Evolutionary conservation across 2,113 vertebrate genomes (phyloP).

Genomic region (Menidia beryllina): DNA sequence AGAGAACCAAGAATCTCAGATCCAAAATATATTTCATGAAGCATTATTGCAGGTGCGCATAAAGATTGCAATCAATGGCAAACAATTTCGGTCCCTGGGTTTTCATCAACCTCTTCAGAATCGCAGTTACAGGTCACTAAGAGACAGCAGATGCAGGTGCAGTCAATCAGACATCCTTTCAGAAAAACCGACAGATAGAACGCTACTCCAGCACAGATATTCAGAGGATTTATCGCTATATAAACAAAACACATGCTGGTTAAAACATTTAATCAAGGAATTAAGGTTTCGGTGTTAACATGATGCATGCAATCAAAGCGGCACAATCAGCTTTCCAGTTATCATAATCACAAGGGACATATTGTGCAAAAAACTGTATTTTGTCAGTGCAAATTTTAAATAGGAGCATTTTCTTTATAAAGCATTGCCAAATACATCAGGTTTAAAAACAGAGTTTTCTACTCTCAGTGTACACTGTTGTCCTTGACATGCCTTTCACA

Average conservation of each 20-base stretch:
- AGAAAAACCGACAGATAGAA: background rate
- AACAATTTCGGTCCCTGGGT: constrained; percentile 17
- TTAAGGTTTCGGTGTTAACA: background rate
- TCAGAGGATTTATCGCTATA: background rate
- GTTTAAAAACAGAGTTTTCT: background rate
- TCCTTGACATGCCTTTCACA: background rate
- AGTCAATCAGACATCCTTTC: constrained; percentile 23
- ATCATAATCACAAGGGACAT: background rate
- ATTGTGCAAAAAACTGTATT: background rate
- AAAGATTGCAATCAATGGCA: constrained; percentile 52
- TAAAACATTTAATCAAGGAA: background rate
- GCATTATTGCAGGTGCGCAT: constrained; percentile 10
- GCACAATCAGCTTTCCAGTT: background rate
- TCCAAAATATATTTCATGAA: constrained; percentile 28
- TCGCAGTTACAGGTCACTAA: constrained; percentile 5
- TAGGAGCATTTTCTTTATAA: background rate
- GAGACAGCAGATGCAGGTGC: constrained; percentile 7
- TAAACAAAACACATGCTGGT: background rate
- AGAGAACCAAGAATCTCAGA: background rate
- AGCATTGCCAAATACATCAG: background rate
- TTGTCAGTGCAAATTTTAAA: background rate
- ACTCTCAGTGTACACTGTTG: background rate
- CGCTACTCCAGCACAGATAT: background rate
- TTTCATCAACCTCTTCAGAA: constrained; percentile 34
- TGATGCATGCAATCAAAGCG: background rate